Base-by-base conservation (phyloP, 1,140 invertebrate genomes). In the Drosophila obscura region DNA sequence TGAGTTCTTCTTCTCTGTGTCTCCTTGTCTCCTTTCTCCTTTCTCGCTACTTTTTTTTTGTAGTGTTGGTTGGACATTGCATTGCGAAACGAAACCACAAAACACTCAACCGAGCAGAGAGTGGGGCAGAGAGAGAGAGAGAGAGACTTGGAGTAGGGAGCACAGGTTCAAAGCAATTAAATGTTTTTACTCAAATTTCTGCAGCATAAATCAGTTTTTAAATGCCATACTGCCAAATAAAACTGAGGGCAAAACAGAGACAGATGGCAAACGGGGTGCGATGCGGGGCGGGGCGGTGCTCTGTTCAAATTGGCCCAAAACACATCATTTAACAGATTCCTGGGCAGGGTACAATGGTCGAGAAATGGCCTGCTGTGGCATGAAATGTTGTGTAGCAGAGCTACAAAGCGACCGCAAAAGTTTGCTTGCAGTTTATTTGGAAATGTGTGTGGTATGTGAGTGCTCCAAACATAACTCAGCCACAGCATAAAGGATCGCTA, bases 121-220 rank as follows among this genome's bases (percentile, higher is more conserved):
- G n/a, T n/a, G n/a, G n/a, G 19, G 19, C 1, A 52, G 22, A 58
- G 26, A n/a, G 28, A 19, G n/a, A n/a, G n/a, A 16, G 16, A 1
- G 44, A 19, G 13, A 55, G 43, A 22, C 0, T 8, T 13, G 15
- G 9, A 31, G 1, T 19, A 19, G 2, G 7, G 4, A 24, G 45
- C 7, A 48, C 62, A 49, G 59, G 58, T 56, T 66, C 26, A 35
- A 41, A 79, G 63, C 58, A 87, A 88, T 87, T 85, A 85, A 85
- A 85, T 82, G 65, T 66, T 72, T 69, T 49, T 60, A 48, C 48
- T 53, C 19, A 63, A 80, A 67, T 51, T 85, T 74, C 44, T 56
- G 51, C 57, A 49, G 68, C 73, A 82, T 87, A 85, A 85, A 82
- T 85, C 82, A 75, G 57, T 75, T 82, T 39, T 78, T 53, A 58